Conservation (phyloP, 2,113 vertebrate species). For the Shinisaurus crocodilurus region DNA sequence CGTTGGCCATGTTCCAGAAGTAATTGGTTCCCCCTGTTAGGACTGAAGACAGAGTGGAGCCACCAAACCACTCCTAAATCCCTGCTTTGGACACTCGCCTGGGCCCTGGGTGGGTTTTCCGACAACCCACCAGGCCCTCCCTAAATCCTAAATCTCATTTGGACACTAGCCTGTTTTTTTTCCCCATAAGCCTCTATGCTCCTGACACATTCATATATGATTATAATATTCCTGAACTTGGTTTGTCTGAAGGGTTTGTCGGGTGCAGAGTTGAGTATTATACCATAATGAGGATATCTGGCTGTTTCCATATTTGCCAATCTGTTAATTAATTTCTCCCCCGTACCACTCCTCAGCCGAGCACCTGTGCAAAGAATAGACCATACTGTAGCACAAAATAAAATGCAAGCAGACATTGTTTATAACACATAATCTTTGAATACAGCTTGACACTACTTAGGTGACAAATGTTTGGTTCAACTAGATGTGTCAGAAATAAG, state of each 20-base stretch:
- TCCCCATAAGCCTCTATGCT: not conserved
- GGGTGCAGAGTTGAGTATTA: not conserved
- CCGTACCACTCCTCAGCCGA: not conserved
- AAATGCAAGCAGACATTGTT: slow-evolving; percentile 32
- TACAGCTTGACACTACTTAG: slow-evolving; percentile 27
- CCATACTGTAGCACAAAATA: not conserved
- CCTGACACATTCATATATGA: not conserved
- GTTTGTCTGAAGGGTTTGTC: not conserved
- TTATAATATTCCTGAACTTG: not conserved
- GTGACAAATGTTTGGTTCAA: slow-evolving; percentile 36
- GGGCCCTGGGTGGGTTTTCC: too few relatives aligned
- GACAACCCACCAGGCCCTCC: not conserved
- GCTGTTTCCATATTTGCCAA: not conserved
- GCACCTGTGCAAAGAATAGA: slow-evolving; percentile 32
- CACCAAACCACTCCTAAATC: not conserved
- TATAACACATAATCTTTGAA: slow-evolving; percentile 34
- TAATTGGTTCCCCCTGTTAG: not conserved
- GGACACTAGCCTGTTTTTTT: not conserved
- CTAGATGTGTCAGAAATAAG: slow-evolving; percentile 38
- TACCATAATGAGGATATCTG: not conserved
- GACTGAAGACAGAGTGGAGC: not conserved
- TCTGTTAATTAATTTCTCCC: not conserved
- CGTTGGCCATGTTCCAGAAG: not conserved
- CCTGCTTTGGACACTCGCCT: not conserved
- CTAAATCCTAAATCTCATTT: not conserved